Evolutionary conservation across 2,888 invertebrate species (phyloP), one percentile per base, ranked within the genome.

Genomic region (Cantharis flavilabris): DNA sequence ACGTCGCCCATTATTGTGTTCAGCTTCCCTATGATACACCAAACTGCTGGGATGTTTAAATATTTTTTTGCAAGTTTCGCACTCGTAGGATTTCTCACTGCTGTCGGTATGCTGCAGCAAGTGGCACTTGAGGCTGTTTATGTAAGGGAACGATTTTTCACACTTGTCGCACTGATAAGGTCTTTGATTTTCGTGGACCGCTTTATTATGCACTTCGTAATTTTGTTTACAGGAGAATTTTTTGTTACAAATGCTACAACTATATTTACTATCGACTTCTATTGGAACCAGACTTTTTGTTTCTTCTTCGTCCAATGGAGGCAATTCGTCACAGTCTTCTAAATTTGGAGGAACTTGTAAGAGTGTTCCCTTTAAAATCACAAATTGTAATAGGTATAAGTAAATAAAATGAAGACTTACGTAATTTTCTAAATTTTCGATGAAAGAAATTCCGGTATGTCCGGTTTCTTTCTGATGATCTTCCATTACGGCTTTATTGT

Each of bases 11-110:
- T 92, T 91, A 49, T 84, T 81, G 20, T 94, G 94, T 82, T 92
- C 92, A 0, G 94, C 92, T 84, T 93, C 92, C 83, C 92, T 92
- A 87, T 95, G 95, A 87, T 95, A 95, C 26, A 93, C 90, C 75
- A 95, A 91, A 1, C 94, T 94, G 79, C 94, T 94, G 0, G 93
- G 92, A 87, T 94, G 94, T 84, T 92, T 92, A 74, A 94, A 90
- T 14, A 92, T 89, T 89, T 93, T 93, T 33, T 91, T 92, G 83
- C 94, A 94, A 69, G 92, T 89, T 79, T 93, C 93, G 84, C 95
- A 95, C 10, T 92, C 91, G 86, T 90, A 93, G 1, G 89, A 89
- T 78, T 88, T 87, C 67, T 87, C 86, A 20, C 84, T 86, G 83
- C 90, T 89, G n/a, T 89, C 89, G 78, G 86, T 86, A 83, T 92